Conservation (phyloP, 2,888 invertebrate species). For the Caenorhabditis virilis region DNA sequence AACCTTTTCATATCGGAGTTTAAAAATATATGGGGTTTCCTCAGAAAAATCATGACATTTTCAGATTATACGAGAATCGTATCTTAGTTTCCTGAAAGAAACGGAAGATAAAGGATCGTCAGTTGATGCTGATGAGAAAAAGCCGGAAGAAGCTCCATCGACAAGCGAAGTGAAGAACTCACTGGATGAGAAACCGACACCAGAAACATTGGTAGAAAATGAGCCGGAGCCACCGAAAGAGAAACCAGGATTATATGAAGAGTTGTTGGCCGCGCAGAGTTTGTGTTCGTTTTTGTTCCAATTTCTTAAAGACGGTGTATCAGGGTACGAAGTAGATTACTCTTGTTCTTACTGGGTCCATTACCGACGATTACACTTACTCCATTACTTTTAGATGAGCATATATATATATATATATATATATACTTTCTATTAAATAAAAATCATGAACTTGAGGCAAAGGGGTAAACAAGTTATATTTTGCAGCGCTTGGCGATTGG, state of each 20-base stretch:
- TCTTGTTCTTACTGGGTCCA: too few species aligned
- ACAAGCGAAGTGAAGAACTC: too few species aligned
- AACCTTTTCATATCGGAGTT: not conserved
- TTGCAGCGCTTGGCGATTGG: slow-evolving; percentile 8
- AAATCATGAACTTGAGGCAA: not conserved
- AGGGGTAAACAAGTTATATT: not conserved
- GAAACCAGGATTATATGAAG: slow-evolving; percentile 50
- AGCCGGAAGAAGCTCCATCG: slow-evolving; percentile 1
- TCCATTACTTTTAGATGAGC: too few species aligned
- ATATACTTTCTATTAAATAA: not conserved
- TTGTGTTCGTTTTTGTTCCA: slow-evolving; percentile 14
- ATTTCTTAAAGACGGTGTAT: too few species aligned
- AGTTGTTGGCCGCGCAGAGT: slow-evolving; percentile 45
- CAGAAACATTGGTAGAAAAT: too few species aligned
- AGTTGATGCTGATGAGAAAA: not conserved
- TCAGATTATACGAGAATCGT: slow-evolving; percentile 52
- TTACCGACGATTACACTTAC: too few species aligned
- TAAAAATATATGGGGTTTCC: not conserved
- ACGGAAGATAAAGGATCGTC: slow-evolving; percentile 11
- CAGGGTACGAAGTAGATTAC: too few species aligned
- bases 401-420: too few species aligned
- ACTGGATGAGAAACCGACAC: too few species aligned
- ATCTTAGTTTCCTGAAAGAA: slow-evolving; percentile 48
- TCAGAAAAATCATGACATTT: not conserved
- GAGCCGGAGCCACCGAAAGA: slow-evolving; percentile 4